Evolutionary conservation across 2,113 vertebrate species (phyloP).

Genomic region (Microtus oregoni): DNA sequence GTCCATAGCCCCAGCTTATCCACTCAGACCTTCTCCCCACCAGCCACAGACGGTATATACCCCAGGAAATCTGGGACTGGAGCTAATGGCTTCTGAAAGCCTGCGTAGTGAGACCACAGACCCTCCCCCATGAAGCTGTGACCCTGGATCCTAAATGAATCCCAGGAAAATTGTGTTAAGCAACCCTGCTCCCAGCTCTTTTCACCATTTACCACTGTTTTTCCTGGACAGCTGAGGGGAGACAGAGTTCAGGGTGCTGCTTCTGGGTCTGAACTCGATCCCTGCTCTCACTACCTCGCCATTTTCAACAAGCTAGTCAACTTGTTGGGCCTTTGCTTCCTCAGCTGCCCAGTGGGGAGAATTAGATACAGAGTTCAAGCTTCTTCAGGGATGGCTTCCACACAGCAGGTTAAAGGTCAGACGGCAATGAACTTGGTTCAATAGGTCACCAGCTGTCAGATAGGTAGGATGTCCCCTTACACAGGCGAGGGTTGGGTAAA

Average conservation of each 20-base stretch:
- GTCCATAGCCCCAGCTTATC: too few relatives aligned
- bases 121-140: background rate
- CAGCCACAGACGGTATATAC: fast-evolving
- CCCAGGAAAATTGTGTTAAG: fast-evolving
- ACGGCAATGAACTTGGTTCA: fast-evolving
- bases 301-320: background rate
- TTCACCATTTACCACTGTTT: background rate
- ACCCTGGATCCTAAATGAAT: background rate
- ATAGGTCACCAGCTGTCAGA: background rate
- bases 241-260: background rate
- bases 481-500: background rate
- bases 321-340: background rate
- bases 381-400: fast-evolving
- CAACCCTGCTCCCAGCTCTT: background rate
- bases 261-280: background rate
- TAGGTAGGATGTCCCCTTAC: background rate
- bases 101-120: background rate
- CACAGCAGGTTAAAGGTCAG: background rate
- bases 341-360: background rate
- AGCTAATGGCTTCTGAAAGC: background rate
- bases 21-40: too few relatives aligned
- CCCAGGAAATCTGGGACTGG: background rate
- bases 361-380: fast-evolving
- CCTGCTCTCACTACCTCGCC: background rate
- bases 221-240: background rate